Evolutionary conservation across 2,888 invertebrate species (phyloP), one percentile per base, ranked within the genome.

Genomic region (Amphipoea oculea): DNA sequence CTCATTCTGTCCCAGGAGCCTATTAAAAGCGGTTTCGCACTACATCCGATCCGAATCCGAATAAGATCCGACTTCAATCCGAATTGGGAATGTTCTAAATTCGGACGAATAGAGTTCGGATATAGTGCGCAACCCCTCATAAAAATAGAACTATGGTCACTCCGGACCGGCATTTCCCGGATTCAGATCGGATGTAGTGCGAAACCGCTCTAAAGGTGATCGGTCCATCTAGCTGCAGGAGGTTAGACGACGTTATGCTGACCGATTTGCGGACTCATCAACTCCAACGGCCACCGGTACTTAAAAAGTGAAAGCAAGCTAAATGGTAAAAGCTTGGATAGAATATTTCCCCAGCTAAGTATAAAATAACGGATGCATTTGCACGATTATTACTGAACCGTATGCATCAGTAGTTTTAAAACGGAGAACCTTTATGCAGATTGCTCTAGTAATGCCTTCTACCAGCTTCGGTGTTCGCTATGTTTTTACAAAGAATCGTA

Each of bases 371-470:
- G 62, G 42, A 62, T 73, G 62, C 86, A 70, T 82, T 73, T 70
- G 9, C 62, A 7, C 68, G 73, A 84, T 86, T 73, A 86, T 72
- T 62, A 57, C 40, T 23, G 60, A 54, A 74, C 48, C 36, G 40
- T 72, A 54, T 76, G 83, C 73, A 57, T 72, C 54, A 60, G 83
- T 65, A 83, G 65, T 75, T 84, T 82, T 54, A 65, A 72, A 51
- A 36, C 23, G 57, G 45, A 54, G 63, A 71, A 78, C 81, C 86
- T 83, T 81, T 86, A 87, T 81, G 80, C 73, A 88, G 71, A 87
- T 88, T 81, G 81, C 76, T 73, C 63, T 36, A 7, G 70, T 83
- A 83, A 88, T 67, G 45, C 57, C 45, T 36, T 73, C 57, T 54
- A 73, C 74, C 63, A 40, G 68, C 40, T 72, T 45, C 12, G 9